A percentile compares a stretch with the other conserved stretches of the same genome.
Conservation (phyloP, 1,140 invertebrate species). For the Brachionus calyciflorus region DNA sequence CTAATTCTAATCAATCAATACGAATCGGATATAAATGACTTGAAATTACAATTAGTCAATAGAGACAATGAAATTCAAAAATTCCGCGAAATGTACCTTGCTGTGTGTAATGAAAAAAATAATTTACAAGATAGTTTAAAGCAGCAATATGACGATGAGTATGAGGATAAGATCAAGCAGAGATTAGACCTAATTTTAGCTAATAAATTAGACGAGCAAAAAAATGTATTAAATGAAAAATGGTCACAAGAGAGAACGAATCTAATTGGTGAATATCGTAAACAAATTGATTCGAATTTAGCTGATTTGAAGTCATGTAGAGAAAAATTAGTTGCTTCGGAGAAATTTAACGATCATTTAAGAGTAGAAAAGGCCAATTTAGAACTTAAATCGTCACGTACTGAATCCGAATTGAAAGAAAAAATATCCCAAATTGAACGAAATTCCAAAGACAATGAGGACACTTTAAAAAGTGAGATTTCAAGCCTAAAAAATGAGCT, state of each 20-base stretch:
- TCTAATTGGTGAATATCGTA: conserved; percentile 19
- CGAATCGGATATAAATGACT: conserved; percentile 25
- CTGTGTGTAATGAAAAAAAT: conserved; percentile 44
- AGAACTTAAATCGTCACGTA: not conserved
- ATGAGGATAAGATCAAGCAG: conserved; percentile 23
- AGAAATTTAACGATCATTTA: not conserved
- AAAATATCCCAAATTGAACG: conserved; percentile 7
- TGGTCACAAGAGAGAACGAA: conserved; percentile 30
- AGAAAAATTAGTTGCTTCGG: not conserved
- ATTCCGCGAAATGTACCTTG: conserved; percentile 36
- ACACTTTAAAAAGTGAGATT: not conserved
- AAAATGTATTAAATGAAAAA: conserved; percentile 16
- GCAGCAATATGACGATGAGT: conserved; percentile 34
- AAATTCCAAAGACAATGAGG: not conserved
- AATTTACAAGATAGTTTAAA: conserved; percentile 32
- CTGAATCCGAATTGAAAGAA: conserved; percentile 2
- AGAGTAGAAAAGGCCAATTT: conserved; percentile 31
- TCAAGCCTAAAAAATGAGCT: conserved; percentile 13
- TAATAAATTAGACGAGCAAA: conserved; percentile 20
- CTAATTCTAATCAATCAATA: conserved; percentile 21
- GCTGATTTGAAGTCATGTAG: conserved; percentile 22
- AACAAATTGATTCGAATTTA: conserved; percentile 21
- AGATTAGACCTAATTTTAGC: not conserved
- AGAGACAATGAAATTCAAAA: conserved; percentile 29
- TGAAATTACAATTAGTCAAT: conserved; percentile 21